Evolutionary conservation across 2,797 vertebrate genomes (phyloP), one percentile per base, ranked within the genome.

Genomic region (Taenioides sp.): DNA sequence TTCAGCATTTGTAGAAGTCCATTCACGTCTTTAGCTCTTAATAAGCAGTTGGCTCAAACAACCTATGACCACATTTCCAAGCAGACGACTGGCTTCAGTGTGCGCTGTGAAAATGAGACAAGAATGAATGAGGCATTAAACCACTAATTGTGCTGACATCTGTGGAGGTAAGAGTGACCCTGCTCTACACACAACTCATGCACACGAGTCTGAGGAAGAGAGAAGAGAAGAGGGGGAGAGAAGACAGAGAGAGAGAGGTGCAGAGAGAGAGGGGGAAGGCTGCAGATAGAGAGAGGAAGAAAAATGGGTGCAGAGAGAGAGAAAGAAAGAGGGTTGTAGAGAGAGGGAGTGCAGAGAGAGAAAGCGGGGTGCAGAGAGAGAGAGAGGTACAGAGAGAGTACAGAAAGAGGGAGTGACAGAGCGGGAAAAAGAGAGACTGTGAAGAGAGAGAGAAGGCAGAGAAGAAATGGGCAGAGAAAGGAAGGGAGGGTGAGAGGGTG

Each of bases 111-210:
- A 68, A 74, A 67, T 52, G 47, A 72, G 66, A 77, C 66, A 64
- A 58, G 11, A 72, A 73, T 68, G 43, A 70, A 66, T 31, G 70
- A 76, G 61, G n/a, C 25, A 7, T 58, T 55, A 67, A 63, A 58
- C 43, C 34, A 49, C 37, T 50, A 62, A 66, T 54, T 22, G 11
- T 65, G 23, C 2, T 10, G 23, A 60, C 16, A 1, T 10, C 34
- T 18, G 27, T n/a, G 37, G 12, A 52, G 64, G 61, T 67, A 67
- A 74, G 71, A 59, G 31, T 71, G 65, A 71, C 37, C 34, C 61
- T 22, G 37, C 40, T 43, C 0, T 34, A 4, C 2, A 0, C 52
- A 69, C 63, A 49, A 20, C 55, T 67, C 27, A 63, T 69, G 69
- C 55, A 47, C 5, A 49, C 11, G 7, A n/a, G 22, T 59, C 61